Base-by-base conservation (phyloP, 2,797 vertebrate genomes). In the Gallinago nigripennis region DNA sequence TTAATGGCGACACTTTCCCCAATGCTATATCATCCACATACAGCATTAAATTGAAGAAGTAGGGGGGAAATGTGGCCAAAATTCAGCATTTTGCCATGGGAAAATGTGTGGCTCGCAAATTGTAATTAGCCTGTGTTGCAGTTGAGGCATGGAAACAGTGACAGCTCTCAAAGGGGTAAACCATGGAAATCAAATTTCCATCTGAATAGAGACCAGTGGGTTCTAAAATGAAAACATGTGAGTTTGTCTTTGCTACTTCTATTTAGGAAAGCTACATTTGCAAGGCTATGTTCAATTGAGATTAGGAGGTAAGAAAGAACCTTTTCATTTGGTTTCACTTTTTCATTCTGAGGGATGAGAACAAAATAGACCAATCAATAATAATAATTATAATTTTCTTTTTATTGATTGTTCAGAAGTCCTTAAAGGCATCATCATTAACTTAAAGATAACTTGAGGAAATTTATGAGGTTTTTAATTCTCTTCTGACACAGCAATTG, bases 381-480 rank as follows among this genome's bases (percentile, higher is more conserved):
- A 86, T 88, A 97, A 96, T 75, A 97, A 95, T 96, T 97, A 96
- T 78, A 95, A 95, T 97, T 97, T 97, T 96, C 65, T 94, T 91
- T 76, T 83, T 90, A 96, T 95, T 97, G 96, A 92, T 86, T 94
- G 61, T 37, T 94, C 45, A 90, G 82, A 94, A 95, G 43, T 76
- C 81, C 89, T 96, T 93, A 93, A 88, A 96, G 88, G 43, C 88
- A 68, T 81, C 92, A 86, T 94, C 83, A 91, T 97, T 97, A 95
- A 88, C 92, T 96, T 75, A 82, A 90, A 94, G 79, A 90, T 92
- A 95, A 90, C 87, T 73, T 95, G 80, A 88, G 68, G 53, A 82
- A 91, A 97, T 95, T 68, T 87, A 88, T 83, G 77, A 89, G 53
- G 15, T 73, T 95, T 96, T 94, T 51, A 80, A 58, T 94, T 96